These are phyloP conservation scores for Drosophila subpulchrella DNA, from an alignment of 1,140 invertebrate genomes.

Conservation along the genomic window DNA sequence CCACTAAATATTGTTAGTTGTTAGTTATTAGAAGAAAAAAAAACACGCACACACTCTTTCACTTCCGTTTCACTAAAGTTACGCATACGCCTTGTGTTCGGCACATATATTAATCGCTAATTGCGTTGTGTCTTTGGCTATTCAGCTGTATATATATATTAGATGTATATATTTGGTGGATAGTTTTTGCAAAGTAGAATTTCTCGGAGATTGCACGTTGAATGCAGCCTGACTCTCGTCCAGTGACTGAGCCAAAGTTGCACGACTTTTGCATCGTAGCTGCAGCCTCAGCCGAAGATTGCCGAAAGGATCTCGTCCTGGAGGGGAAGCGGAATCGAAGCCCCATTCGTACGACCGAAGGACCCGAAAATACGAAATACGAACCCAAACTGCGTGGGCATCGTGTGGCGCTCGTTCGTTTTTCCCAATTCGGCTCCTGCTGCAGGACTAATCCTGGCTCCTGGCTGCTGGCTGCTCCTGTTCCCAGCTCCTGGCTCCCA, in stretches of 20 bases:
- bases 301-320: constrained; percentile 32
- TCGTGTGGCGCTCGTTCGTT: constrained; percentile 4
- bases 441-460: constrained; percentile 31
- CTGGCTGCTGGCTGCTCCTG: constrained; percentile 34
- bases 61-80: not conserved
- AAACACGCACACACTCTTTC: not conserved
- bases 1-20: not conserved
- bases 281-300: constrained; percentile 49
- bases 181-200: constrained; percentile 5
- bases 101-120: constrained; percentile 11
- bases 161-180: constrained; percentile 21
- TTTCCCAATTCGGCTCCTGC: not conserved
- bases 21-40: not conserved
- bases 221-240: constrained; percentile 76
- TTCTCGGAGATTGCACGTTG: constrained; percentile 58
- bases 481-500: constrained; percentile 27
- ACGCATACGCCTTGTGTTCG: constrained; percentile 29
- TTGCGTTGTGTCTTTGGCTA: constrained; percentile 32
- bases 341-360: constrained; percentile 16
- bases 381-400: constrained; percentile 20
- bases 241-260: constrained; percentile 64
- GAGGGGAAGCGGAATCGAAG: constrained; percentile 9
- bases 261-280: constrained; percentile 64
- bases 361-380: not conserved
- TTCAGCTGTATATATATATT: constrained; percentile 2